These are phyloP conservation scores for Phthorimaea operculella DNA, from an alignment of 1,140 invertebrate species.

Conservation along the genomic window DNA sequence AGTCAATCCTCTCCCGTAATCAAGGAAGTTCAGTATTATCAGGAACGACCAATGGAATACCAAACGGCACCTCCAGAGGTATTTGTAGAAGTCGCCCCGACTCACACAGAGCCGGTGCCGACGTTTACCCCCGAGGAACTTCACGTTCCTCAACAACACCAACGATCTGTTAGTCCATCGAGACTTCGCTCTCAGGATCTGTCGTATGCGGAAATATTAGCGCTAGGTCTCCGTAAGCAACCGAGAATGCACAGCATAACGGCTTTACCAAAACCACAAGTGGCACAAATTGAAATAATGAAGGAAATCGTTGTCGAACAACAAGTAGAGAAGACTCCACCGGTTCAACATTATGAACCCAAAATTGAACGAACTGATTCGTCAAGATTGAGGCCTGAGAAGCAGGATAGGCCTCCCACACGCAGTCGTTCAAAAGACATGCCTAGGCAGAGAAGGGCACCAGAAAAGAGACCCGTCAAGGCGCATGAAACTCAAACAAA, in stretches of 20 bases:
- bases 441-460: conserved; percentile 48
- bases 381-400: conserved; percentile 36
- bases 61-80: conserved; percentile 1
- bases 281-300: conserved; percentile 49
- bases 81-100: neutral
- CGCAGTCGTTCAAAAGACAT: conserved; percentile 57
- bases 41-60: conserved; percentile 8
- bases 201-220: conserved; percentile 79
- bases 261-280: conserved; percentile 45
- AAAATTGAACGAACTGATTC: conserved; percentile 31
- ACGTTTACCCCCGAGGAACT: conserved; percentile 15
- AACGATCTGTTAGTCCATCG: conserved; percentile 32
- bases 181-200: conserved; percentile 56
- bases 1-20: neutral
- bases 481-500: conserved; percentile 34
- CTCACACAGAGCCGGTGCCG: neutral
- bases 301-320: conserved; percentile 50
- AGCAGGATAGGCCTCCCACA: conserved; percentile 34
- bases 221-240: conserved; percentile 70
- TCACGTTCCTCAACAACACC: conserved; percentile 18
- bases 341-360: conserved; percentile 24
- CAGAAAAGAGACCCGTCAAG: conserved; percentile 48
- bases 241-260: conserved; percentile 32
- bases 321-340: conserved; percentile 33
- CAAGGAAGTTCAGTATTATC: conserved; percentile 11